phyloP scores from a whole-genome alignment of 1,140 invertebrate genomes.

The Heliconius hermathena region DNA sequence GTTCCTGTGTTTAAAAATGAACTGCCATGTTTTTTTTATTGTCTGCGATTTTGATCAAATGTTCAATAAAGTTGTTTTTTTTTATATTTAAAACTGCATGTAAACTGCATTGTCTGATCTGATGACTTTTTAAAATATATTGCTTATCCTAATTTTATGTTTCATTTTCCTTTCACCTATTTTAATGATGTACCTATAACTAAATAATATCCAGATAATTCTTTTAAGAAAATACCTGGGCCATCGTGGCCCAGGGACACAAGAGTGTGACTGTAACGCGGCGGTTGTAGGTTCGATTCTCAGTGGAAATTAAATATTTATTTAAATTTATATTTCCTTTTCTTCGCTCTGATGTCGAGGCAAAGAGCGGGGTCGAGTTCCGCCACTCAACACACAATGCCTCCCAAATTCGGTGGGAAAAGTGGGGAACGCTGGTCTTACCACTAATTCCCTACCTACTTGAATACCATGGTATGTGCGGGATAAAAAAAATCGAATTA shows the following conservation, averaged over 20 bases:
- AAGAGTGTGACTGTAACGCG: too few relatives aligned
- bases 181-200: neutral
- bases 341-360: too few relatives aligned
- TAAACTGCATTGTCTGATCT: conserved; percentile 55
- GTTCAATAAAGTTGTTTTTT: conserved; percentile 24
- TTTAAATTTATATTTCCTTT: too few relatives aligned
- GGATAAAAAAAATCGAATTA: neutral
- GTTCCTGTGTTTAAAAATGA: conserved; percentile 28
- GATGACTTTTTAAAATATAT: conserved; percentile 57
- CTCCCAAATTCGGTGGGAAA: too few relatives aligned
- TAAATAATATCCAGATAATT: neutral
- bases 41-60: conserved; percentile 19
- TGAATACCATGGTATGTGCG: too few relatives aligned
- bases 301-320: too few relatives aligned
- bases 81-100: conserved; percentile 36
- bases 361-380: too few relatives aligned
- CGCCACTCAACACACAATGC: too few relatives aligned
- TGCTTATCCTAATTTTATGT: conserved; percentile 49
- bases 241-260: too few relatives aligned
- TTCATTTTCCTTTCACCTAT: conserved; percentile 39
- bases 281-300: too few relatives aligned
- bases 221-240: neutral
- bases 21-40: conserved; percentile 27
- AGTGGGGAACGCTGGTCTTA: too few relatives aligned
- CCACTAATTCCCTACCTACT: too few relatives aligned